Base-by-base conservation (phyloP, 2,113 vertebrate species). In the Centrocercus urophasianus region DNA sequence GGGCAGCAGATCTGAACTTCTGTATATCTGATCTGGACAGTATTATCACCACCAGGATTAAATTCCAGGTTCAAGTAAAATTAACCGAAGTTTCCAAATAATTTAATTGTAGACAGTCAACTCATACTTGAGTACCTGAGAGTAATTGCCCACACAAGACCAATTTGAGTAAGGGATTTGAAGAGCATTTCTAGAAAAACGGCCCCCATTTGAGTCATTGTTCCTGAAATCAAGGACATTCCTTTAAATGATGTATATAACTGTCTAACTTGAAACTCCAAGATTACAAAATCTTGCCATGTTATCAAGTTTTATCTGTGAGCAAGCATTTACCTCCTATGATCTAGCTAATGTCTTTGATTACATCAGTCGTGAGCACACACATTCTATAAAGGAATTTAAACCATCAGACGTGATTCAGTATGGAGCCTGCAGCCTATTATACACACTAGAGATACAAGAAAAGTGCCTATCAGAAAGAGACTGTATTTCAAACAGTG, bases 261-360 rank as follows among this genome's bases (percentile, higher is more conserved):
- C 28, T 1, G 0, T 14, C 25, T 47, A 38, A 64, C 15, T 47
- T 30, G 25, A 81, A 66, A 18, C 30, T 57, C 25, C 21, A 10
- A 20, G 11, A 19, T 42, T 30, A 65, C 20, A 70, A 89, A 90
- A 60, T 42, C 52, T 65, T 57, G 22, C 63, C 16, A 10, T 5
- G 20, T 43, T 11, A 65, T 34, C 20, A 50, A 56, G 9, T 48
- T 88, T 78, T 72, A 28, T 40, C 40, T 42, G 5, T 34, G 32
- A 47, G 14, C 22, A 48, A 52, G 10, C 0, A 0, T 81, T 86
- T 52, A 7, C 13, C 17, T 81, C 34, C 52, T 71, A 2, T 40
- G 22, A 84, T 65, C 30, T 66, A 42, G 47, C 28, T 78, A 52
- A 16, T 42, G 7, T n/a, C 57, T 61, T 61, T 79, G 70, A 69